Evolutionary conservation across 2,888 invertebrate genomes (phyloP).

Genomic region (Xylocampa areola): DNA sequence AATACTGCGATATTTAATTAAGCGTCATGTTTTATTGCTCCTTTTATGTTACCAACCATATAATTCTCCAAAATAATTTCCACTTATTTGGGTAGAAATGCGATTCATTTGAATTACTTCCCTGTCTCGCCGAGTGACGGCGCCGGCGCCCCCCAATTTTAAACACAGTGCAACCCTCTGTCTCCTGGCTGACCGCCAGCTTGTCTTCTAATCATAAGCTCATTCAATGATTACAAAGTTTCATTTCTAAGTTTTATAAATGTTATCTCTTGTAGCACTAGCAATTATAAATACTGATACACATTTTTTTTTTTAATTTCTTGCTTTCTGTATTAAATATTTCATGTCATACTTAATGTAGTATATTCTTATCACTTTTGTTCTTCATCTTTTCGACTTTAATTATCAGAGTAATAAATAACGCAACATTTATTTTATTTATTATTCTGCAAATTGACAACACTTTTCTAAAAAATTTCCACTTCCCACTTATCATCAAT

Average conservation of each 20-base stretch:
- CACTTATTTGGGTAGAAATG: constrained; percentile 14
- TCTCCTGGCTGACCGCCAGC: constrained; percentile 67
- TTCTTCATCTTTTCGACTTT: constrained; percentile 3
- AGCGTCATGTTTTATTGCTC: too few relatives aligned
- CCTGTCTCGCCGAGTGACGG: constrained; percentile 49
- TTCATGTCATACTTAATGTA: background rate
- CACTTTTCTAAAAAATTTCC: constrained; percentile 11
- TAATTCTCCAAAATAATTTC: background rate
- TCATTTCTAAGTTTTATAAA: constrained; percentile 20
- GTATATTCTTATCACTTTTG: background rate
- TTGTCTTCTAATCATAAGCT: constrained; percentile 57
- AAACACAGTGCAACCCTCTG: constrained; percentile 52
- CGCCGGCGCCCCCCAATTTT: constrained; percentile 67
- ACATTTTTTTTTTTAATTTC: background rate
- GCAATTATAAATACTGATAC: constrained; percentile 3
- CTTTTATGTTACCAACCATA: background rate
- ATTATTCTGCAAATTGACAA: constrained; percentile 21
- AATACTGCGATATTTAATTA: too few relatives aligned
- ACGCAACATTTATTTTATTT: constrained; percentile 18
- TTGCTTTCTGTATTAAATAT: constrained; percentile 3
- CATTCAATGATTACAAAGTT: constrained; percentile 58
- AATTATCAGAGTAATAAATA: constrained; percentile 27
- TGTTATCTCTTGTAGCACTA: constrained; percentile 2
- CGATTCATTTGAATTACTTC: constrained; percentile 32
- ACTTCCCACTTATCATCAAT: constrained; percentile 22